phyloP scores from a whole-genome alignment of 2,113 vertebrate genomes.

The Pimephales promelas region DNA sequence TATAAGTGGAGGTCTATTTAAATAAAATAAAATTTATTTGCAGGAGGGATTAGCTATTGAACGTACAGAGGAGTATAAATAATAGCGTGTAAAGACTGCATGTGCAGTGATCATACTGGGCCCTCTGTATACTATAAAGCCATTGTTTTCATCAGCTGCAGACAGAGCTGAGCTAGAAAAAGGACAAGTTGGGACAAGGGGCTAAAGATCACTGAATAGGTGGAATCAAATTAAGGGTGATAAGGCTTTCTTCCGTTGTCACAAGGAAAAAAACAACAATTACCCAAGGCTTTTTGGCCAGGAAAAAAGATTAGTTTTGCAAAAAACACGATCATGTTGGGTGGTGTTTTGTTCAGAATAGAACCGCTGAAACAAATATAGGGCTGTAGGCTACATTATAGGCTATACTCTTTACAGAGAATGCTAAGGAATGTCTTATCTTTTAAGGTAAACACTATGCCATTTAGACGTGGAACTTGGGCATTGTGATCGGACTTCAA shows the following conservation, averaged over 20 bases:
- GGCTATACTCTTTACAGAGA: neutral
- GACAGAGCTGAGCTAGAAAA: slow-evolving; percentile 32
- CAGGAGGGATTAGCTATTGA: neutral
- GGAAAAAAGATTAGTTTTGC: neutral
- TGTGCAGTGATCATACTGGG: slow-evolving; percentile 29
- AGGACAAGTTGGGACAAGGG: slow-evolving; percentile 51
- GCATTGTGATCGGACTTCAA: slow-evolving; percentile 16
- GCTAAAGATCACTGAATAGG: slow-evolving; percentile 25
- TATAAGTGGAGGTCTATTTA: neutral
- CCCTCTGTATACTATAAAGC: slow-evolving; percentile 29
- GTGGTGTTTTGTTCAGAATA: neutral
- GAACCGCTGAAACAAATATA: neutral
- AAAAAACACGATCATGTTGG: neutral
- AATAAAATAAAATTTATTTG: neutral
- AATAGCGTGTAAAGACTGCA: slow-evolving; percentile 6
- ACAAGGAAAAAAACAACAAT: neutral
- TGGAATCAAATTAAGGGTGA: slow-evolving; percentile 23
- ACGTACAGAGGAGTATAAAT: too few species aligned
- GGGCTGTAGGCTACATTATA: neutral
- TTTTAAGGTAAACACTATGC: slow-evolving; percentile 18
- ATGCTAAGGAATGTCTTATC: neutral
- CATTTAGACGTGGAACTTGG: slow-evolving; percentile 32
- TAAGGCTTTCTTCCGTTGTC: slow-evolving; percentile 5
- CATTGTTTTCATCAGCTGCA: slow-evolving; percentile 48
- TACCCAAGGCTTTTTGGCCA: neutral